A percentile compares a stretch with the other conserved stretches of the same genome.
These are phyloP conservation scores for Drosophila neocordata DNA, from an alignment of 1,140 invertebrate genomes.

Conservation along the genomic window DNA sequence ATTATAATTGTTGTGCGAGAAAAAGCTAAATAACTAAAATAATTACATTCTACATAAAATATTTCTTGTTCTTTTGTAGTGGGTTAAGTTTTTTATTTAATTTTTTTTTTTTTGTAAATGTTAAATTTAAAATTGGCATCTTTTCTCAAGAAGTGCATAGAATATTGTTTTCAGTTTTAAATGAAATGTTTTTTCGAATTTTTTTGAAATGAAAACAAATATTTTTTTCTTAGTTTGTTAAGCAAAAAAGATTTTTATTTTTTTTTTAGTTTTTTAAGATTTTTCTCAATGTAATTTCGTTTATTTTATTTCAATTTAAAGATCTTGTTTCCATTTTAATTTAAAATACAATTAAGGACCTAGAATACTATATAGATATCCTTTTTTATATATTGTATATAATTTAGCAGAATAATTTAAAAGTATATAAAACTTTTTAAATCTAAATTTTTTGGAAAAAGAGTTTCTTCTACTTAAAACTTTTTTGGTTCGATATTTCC, in stretches of 20 bases:
- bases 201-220: too few species aligned
- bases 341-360: too few species aligned
- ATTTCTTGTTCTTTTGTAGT: neutral
- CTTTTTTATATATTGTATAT: too few species aligned
- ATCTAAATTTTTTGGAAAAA: too few species aligned
- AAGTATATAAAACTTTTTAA: too few species aligned
- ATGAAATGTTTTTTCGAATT: too few species aligned
- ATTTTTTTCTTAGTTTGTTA: neutral
- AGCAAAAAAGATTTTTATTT: neutral
- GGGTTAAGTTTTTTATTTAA: neutral
- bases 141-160: neutral
- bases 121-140: neutral
- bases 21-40: slow-evolving; percentile 10
- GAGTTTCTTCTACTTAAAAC: too few species aligned
- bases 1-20: neutral
- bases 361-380: too few species aligned
- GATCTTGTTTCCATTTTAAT: too few species aligned
- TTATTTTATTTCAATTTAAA: too few species aligned
- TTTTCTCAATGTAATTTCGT: neutral
- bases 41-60: slow-evolving; percentile 1
- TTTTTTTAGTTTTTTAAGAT: neutral
- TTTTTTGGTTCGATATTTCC: too few species aligned
- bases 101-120: neutral
- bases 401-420: too few species aligned
- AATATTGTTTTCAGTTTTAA: neutral